Conservation (phyloP, 2,888 invertebrate genomes). For the Ophion ellenae region DNA sequence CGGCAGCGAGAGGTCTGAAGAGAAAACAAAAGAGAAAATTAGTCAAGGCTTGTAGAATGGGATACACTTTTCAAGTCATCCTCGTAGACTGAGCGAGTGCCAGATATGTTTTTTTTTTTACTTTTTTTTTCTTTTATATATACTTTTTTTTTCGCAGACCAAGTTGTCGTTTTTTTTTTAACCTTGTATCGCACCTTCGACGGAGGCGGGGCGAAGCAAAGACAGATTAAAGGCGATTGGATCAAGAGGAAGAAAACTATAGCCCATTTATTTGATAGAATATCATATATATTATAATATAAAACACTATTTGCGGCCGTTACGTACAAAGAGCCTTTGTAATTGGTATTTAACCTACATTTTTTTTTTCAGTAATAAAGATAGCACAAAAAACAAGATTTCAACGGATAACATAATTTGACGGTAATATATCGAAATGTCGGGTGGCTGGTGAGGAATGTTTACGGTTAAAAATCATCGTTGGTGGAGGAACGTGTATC, state of each 20-base stretch:
- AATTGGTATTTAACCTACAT: constrained; percentile 83
- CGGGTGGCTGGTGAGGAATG: constrained; percentile 31
- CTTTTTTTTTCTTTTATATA: constrained; percentile 34
- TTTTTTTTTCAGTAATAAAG: constrained; percentile 80
- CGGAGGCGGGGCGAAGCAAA: constrained; percentile 40
- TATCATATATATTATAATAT: constrained; percentile 80
- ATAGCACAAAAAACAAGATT: constrained; percentile 67
- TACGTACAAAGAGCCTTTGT: constrained; percentile 84
- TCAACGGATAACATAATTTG: constrained; percentile 35
- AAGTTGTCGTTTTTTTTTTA: constrained; percentile 30
- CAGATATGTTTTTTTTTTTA: constrained; percentile 46
- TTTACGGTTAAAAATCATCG: neutral
- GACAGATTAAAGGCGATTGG: constrained; percentile 61
- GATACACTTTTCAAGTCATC: constrained; percentile 43
- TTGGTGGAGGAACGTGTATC: neutral
- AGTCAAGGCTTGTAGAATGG: constrained; percentile 57
- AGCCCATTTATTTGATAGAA: constrained; percentile 82
- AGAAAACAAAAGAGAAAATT: constrained; percentile 33
- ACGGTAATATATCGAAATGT: constrained; percentile 30
- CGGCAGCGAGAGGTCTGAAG: constrained; percentile 26
- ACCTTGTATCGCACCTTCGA: constrained; percentile 43
- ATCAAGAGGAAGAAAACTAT: constrained; percentile 73
- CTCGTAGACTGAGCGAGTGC: constrained; percentile 56
- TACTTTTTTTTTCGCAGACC: constrained; percentile 31
- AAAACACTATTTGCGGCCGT: constrained; percentile 81